Base-by-base conservation (phyloP, 2,113 vertebrate genomes). In the Brachyhypopomus gauderio region DNA sequence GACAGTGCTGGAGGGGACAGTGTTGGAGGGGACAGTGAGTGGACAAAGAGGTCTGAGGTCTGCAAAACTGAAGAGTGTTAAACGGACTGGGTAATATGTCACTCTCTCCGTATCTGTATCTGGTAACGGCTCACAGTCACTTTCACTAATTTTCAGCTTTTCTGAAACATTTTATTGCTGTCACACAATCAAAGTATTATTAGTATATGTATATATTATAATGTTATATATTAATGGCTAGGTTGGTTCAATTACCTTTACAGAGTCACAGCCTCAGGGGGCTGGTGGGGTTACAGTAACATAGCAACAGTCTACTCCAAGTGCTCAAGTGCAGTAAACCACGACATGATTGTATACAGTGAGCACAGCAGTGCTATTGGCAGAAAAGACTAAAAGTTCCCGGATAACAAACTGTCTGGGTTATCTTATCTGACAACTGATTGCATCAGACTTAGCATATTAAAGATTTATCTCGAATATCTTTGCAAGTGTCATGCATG, bases 11-110 rank as follows among this genome's bases (percentile, higher is more conserved):
- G 45, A 11, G 12, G 8, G 12, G 45, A 45, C 41, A 56, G 63
- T 56, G 64, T 48, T 38, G 34, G 67, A 55, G 67, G 58, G 52
- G 48, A 38, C 77, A 67, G 25, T 1, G 38, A 70, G 36, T 25
- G 30, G 64, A n/a, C 77, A 69, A 48, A 69, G 25, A 30, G 76
- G 69, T 67, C 67, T 58, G 48, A 78, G 63, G 55, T 78, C 45
- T 62, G 12, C 14, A 38, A 69, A 63, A 58, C 5, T 38, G 76
- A 67, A 62, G 66, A 12, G 34, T 58, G 63, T 11, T 25, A 58
- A n/a, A 23, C 48, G 23, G 41, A 8, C 19, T 23, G 60, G 52
- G 48, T 1, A 45, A 17, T 56, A 20, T 67, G 11, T 1, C 36
- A 55, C 14, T 11, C 1, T 45, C 41, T 45, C 5, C 7, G 12